These are phyloP conservation scores for Microhierax caerulescens DNA, from an alignment of 2,797 vertebrate genomes.

Conservation along the genomic window DNA sequence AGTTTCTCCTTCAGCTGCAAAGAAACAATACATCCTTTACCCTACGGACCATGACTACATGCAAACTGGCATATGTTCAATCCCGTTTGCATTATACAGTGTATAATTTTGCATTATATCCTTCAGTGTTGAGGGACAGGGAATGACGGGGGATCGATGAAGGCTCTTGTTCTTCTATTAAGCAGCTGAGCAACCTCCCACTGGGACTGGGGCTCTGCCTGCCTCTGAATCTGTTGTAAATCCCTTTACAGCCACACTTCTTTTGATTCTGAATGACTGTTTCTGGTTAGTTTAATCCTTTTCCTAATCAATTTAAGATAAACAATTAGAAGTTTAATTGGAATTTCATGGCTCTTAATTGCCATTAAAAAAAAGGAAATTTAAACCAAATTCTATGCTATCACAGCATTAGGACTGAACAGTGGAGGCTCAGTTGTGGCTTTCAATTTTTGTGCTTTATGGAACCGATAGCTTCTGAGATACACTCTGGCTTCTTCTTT, in stretches of 20 bases:
- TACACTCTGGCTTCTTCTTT: neutral
- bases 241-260: neutral
- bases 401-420: neutral
- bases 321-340: conserved; percentile 16
- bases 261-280: conserved; percentile 8
- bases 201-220: neutral
- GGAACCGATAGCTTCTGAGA: neutral
- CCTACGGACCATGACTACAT: neutral
- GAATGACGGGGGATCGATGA: neutral
- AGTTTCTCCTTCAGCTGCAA: conserved; percentile 9
- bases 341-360: conserved; percentile 14
- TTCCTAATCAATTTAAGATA: conserved; percentile 19
- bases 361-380: neutral
- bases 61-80: conserved; percentile 18
- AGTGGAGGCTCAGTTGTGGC: neutral
- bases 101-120: conserved; percentile 42
- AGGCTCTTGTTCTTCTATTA: conserved; percentile 1
- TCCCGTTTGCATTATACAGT: neutral
- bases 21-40: conserved; percentile 1
- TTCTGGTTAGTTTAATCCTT: conserved; percentile 26
- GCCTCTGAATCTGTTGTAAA: conserved; percentile 20
- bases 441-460: neutral
- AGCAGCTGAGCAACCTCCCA: conserved; percentile 8
- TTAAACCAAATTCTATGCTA: neutral
- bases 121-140: neutral